Base-by-base conservation (phyloP, 2,888 invertebrate genomes). In the Tryphoninae sp. region DNA sequence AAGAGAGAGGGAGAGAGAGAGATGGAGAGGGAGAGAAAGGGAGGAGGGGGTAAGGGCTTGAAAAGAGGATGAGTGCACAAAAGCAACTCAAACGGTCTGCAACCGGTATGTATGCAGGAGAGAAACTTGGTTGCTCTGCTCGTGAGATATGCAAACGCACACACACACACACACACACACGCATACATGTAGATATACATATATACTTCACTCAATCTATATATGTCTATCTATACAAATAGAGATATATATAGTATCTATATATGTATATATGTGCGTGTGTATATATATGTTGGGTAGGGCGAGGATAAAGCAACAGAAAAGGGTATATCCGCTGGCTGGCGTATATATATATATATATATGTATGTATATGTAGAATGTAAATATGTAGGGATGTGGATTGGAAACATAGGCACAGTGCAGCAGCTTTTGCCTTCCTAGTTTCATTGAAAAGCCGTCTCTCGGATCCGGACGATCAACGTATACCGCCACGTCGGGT, bases 371-470 rank as follows among this genome's bases (percentile, higher is more conserved):
- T 13, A 40, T 67, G 16, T 59, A 55, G 33, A 23, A 61, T 51
- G 64, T 59, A 42, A 64, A 13, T 42, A 73, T 71, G 49, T 64
- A 61, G 75, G 55, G 65, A 74, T 81, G 79, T 78, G 78, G 81
- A 82, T 81, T 73, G 59, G 74, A 78, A 64, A 62, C 78, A 82
- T 59, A n/a, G 59, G 67, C 71, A 71, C 81, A 75, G 65, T 71
- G 71, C 69, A 78, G 61, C 78, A 71, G 78, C 78, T 81, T 83
- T 84, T 76, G 76, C 77, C 79, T 83, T 79, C 71, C 72, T 77
- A 69, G 81, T 83, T 83, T 82, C 83, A 83, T 83, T 83, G 82
- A 84, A 84, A 84, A 82, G 65, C 82, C 83, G 62, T 19, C 73
- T 64, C 78, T 64, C 78, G 62, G 67, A 71, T 80, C 67, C 77